Evolutionary conservation across 2,797 vertebrate genomes (phyloP).

Genomic region (Chrosomus eos): DNA sequence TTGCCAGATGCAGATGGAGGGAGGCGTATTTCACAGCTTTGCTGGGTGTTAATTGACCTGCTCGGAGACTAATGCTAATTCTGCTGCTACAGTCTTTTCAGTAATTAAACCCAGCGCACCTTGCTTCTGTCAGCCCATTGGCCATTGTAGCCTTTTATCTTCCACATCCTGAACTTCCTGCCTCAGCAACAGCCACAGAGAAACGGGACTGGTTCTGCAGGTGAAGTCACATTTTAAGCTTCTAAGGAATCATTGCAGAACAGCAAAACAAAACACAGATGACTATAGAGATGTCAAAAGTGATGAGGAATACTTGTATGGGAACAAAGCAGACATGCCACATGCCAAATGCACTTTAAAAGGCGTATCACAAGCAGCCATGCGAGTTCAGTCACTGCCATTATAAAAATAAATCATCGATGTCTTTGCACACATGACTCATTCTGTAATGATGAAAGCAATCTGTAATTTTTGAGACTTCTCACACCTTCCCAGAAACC

Average conservation of each 20-base stretch:
- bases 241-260: not conserved
- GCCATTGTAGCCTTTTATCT: slow-evolving; percentile 31
- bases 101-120: slow-evolving; percentile 57
- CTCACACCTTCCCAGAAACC: slow-evolving; percentile 27
- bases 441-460: slow-evolving; percentile 24
- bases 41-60: slow-evolving; percentile 51
- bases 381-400: not conserved
- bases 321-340: not conserved
- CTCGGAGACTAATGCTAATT: slow-evolving; percentile 49
- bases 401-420: not conserved
- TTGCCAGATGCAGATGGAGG: slow-evolving; percentile 58
- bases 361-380: not conserved
- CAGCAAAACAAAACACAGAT: not conserved
- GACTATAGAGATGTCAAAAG: not conserved
- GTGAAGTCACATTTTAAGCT: slow-evolving; percentile 9
- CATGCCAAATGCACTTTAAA: not conserved
- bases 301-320: not conserved
- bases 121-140: slow-evolving; percentile 50
- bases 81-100: slow-evolving; percentile 57
- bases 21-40: slow-evolving; percentile 54
- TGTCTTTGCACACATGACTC: slow-evolving; percentile 31
- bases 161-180: slow-evolving; percentile 50
- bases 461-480: slow-evolving; percentile 33
- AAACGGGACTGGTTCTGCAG: slow-evolving; percentile 22
- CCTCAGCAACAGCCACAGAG: slow-evolving; percentile 48